Percentiles rank a stretch among this genome's conserved stretches.
These are phyloP conservation scores for Cydia strobilella DNA, from an alignment of 1,140 invertebrate genomes.

Conservation along the genomic window DNA sequence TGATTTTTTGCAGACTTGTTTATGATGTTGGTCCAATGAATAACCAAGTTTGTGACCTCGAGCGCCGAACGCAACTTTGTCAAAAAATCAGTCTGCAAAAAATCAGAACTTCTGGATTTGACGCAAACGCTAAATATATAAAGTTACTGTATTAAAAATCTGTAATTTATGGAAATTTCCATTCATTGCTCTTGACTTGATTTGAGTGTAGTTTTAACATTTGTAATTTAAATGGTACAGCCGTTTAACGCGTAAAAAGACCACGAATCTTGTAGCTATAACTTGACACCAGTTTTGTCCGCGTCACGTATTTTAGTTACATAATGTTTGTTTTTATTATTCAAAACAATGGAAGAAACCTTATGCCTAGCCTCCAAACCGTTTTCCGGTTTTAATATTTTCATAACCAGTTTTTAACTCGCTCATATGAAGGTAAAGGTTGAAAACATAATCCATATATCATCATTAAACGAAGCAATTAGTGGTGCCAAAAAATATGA, in stretches of 20 bases:
- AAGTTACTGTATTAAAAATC: no score
- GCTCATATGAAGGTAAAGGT: not conserved
- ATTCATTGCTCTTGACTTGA: not conserved
- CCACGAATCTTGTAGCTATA: conserved; percentile 7
- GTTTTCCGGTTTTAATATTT: conserved; percentile 15
- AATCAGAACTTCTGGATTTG: no score
- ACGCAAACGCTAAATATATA: no score
- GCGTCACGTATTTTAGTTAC: conserved; percentile 31
- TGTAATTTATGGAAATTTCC: not conserved
- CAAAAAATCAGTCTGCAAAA: no score
- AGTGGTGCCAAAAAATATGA: conserved; percentile 38
- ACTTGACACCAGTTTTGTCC: conserved; percentile 26
- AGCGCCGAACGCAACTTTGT: no score
- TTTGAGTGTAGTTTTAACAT: conserved; percentile 5
- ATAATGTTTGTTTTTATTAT: conserved; percentile 18
- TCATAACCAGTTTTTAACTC: conserved; percentile 17
- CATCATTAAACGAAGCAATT: conserved; percentile 31
- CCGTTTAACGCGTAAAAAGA: conserved; percentile 18
- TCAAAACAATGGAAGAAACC: conserved; percentile 24
- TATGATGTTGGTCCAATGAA: no score
- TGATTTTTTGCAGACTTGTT: no score
- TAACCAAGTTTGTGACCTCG: no score
- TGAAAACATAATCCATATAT: conserved; percentile 14
- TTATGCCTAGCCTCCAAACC: not conserved
- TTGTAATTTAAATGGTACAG: conserved; percentile 19